phyloP scores from a whole-genome alignment of 64 coral and sea anemone genomes.

The Actinia equina region DNA sequence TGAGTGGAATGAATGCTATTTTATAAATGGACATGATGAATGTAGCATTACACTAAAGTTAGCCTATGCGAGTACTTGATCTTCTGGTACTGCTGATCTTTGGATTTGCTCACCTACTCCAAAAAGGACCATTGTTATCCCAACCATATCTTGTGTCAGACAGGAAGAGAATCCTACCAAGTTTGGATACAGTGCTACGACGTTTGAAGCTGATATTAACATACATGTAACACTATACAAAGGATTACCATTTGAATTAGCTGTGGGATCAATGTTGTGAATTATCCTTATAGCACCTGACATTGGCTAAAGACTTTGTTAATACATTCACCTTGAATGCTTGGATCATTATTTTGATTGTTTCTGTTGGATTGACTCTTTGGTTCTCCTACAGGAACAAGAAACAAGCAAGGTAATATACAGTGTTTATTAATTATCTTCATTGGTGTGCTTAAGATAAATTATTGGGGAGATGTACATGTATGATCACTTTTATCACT shows the following conservation, averaged over 20 bases:
- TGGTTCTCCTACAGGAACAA: constrained; percentile 16
- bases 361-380: constrained; percentile 18
- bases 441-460: background rate
- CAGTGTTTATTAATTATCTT: background rate
- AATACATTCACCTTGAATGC: background rate
- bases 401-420: background rate
- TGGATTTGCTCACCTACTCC: background rate
- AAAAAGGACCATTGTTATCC: constrained; percentile 3
- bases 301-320: background rate
- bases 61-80: background rate
- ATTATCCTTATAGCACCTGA: background rate
- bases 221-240: background rate
- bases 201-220: background rate
- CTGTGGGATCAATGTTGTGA: background rate
- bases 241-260: background rate
- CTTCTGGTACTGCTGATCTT: constrained; percentile 12
- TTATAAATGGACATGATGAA: constrained; percentile 2
- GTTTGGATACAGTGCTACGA: background rate
- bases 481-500: too few relatives aligned
- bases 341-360: background rate
- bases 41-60: background rate
- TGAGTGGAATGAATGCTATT: background rate
- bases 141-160: constrained; percentile 15
- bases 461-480: too few relatives aligned
- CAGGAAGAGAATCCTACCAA: background rate